phyloP scores from a whole-genome alignment of 1,140 invertebrate species.

The Aradophagus sp. region DNA sequence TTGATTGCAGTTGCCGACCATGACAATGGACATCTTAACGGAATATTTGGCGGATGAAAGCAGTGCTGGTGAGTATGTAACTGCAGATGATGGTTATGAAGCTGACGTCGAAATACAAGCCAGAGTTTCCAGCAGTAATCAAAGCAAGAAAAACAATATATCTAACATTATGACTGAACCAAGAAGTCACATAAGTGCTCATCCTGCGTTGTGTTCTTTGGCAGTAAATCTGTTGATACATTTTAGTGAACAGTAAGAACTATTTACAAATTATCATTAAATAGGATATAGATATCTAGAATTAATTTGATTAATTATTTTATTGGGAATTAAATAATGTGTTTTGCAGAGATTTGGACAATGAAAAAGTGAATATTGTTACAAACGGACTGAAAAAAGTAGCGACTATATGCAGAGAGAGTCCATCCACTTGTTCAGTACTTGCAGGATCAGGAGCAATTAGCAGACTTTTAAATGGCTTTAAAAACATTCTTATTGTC shows the following conservation, averaged over 20 bases:
- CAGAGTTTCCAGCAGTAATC: constrained; percentile 46
- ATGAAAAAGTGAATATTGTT: constrained; percentile 63
- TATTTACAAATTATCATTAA: constrained; percentile 7
- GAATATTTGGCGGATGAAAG: constrained; percentile 75
- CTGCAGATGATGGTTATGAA: constrained; percentile 80
- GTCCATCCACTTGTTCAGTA: constrained; percentile 69
- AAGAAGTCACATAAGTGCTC: constrained; percentile 69
- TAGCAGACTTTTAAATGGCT: constrained; percentile 69
- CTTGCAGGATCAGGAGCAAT: constrained; percentile 71
- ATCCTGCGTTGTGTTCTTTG: constrained; percentile 78
- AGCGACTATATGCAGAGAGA: constrained; percentile 71
- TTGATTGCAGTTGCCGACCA: constrained; percentile 63
- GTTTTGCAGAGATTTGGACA: constrained; percentile 62
- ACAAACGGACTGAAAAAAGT: constrained; percentile 66
- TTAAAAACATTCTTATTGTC: constrained; percentile 62
- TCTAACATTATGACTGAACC: constrained; percentile 58
- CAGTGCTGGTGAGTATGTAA: constrained; percentile 73
- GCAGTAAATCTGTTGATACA: constrained; percentile 78
- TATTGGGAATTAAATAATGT: not conserved
- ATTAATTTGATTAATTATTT: not conserved
- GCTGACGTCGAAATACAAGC: constrained; percentile 74
- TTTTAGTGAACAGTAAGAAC: constrained; percentile 76
- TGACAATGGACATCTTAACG: constrained; percentile 71
- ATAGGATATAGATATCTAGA: too few relatives aligned
- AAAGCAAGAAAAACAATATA: constrained; percentile 57